phyloP scores from a whole-genome alignment of 1,140 invertebrate species.

The Parasteatoda tepidariorum region DNA sequence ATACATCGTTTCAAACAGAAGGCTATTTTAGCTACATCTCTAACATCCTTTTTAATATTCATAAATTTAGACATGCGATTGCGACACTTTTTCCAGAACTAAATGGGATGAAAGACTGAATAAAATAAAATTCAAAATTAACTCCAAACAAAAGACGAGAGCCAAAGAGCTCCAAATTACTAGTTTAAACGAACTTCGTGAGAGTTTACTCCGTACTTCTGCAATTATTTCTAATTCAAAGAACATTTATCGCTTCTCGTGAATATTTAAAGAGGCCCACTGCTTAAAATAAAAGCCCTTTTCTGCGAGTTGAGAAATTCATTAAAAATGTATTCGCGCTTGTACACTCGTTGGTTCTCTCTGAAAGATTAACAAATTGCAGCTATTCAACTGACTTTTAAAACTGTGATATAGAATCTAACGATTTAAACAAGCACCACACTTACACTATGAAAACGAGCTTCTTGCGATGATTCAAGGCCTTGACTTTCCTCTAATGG shows the following conservation, averaged over 20 bases:
- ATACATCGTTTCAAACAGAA: too few species aligned
- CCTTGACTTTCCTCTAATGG: slow-evolving; percentile 6
- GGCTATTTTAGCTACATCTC: too few species aligned
- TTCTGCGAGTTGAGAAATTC: slow-evolving; percentile 10
- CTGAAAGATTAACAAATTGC: slow-evolving; percentile 33
- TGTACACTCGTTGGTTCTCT: neutral
- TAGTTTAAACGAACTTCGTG: neutral
- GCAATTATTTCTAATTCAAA: slow-evolving; percentile 39
- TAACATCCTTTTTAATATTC: too few species aligned
- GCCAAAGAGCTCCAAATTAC: neutral
- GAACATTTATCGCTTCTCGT: slow-evolving; percentile 9
- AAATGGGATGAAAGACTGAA: too few species aligned
- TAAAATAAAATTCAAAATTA: too few species aligned
- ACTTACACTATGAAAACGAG: slow-evolving; percentile 7
- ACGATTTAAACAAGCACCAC: slow-evolving; percentile 12
- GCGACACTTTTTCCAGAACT: too few species aligned
- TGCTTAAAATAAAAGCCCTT: slow-evolving; percentile 30
- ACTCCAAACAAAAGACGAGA: neutral
- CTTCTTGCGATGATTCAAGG: slow-evolving; percentile 26
- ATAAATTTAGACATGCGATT: too few species aligned
- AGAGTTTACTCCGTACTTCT: slow-evolving; percentile 8
- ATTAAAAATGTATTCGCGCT: slow-evolving; percentile 37
- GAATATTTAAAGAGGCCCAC: slow-evolving; percentile 22
- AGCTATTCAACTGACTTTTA: slow-evolving; percentile 24
- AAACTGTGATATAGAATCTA: neutral